Base-by-base conservation (phyloP, 2,113 vertebrate species). In the Desmodus rotundus region DNA sequence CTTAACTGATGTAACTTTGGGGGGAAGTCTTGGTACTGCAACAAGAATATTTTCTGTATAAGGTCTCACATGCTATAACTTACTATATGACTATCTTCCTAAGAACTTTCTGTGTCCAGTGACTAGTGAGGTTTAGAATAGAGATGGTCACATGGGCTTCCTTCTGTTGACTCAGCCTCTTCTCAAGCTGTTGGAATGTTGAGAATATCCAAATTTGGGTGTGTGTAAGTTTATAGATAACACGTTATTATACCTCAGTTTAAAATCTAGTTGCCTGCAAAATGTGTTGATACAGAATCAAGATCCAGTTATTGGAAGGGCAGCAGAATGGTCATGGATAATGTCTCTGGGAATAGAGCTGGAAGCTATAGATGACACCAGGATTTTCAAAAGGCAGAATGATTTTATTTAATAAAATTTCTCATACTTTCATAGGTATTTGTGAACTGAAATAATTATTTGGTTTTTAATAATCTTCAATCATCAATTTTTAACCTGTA, bases 401-500 rank as follows among this genome's bases (percentile, higher is more conserved):
- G 4, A 38, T 63, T 89, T 70, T 50, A 17, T 67, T 47, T 93
- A 68, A 86, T 47, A 84, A 88, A 54, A 77, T 58, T 76, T 15
- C 68, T 93, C 61, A 72, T 6, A 77, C 36, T 19, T 85, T 68
- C 13, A 45, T n/a, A 89, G 54, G 31, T 58, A 43, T 92, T 43
- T 83, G 36, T 90, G 43, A 92, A 90, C 38, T 80, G 47, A 89
- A 87, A 95, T 56, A 84, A 28, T 54, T 15, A 88, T 38, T 81
- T 76, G n/a, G 43, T 56, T 94, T 94, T 95, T 92, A 87, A 90
- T 56, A 90, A 74, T 61, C 15, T 20, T 22, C 15, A 94, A 81
- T 93, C 14, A 77, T 89, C 54, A 28, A 13, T 77, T 70, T 81
- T 84, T 84, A 68, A 84, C 72, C 12, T 70, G 7, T 78, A 70